Conservation (phyloP, 2,797 vertebrate genomes). For the Acanthurus tractus region DNA sequence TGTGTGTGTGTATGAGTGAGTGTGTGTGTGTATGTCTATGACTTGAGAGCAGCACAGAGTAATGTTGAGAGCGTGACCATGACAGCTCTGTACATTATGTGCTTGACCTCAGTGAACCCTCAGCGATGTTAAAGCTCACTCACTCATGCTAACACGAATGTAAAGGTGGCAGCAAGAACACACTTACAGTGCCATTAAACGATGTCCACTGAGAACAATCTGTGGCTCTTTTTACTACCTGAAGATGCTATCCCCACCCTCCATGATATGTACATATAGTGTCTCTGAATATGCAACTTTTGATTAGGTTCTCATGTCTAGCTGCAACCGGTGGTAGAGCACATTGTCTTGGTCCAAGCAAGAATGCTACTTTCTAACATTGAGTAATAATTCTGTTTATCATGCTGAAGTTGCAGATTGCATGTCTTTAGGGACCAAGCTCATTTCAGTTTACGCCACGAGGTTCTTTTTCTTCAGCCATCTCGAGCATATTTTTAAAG, state of each 20-base stretch:
- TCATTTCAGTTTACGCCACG: background rate
- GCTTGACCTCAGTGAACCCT: conserved; percentile 92
- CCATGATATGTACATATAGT: background rate
- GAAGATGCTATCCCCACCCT: background rate
- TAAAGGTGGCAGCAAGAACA: background rate
- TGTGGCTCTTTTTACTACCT: background rate
- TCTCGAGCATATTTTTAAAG: background rate
- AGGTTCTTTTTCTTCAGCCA: background rate
- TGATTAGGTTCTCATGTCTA: background rate
- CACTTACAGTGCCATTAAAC: background rate
- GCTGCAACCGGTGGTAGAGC: background rate
- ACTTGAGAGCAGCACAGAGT: conserved; percentile 96
- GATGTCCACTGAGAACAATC: background rate
- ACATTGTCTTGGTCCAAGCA: background rate
- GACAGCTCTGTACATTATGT: conserved; percentile 95
- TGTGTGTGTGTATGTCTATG: conserved; percentile 31
- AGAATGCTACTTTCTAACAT: conserved; percentile 7
- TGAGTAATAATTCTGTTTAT: background rate
- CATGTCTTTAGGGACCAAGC: background rate
- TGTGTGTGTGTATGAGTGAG: conserved; percentile 4
- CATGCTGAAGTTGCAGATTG: conserved; percentile 3
- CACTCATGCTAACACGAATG: conserved; percentile 23
- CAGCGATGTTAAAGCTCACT: conserved; percentile 73
- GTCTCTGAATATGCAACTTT: conserved; percentile 4
- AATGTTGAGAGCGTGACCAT: conserved; percentile 91